Percentiles rank a stretch among this genome's conserved stretches.
These are phyloP conservation scores for Sebastes matsubarae DNA, from an alignment of 2,797 vertebrate species.

Conservation along the genomic window DNA sequence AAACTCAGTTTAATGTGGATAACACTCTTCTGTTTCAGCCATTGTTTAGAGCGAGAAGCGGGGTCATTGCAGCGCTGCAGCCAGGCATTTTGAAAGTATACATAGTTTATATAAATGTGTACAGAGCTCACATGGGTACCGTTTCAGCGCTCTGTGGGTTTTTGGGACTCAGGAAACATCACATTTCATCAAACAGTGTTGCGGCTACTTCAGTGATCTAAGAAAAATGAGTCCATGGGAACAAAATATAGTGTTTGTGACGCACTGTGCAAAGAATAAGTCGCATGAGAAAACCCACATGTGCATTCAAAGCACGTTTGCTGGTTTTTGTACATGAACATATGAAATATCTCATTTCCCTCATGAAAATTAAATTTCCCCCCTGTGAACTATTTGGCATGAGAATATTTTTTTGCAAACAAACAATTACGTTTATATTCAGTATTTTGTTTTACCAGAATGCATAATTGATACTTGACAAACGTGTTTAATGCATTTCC, in stretches of 20 bases:
- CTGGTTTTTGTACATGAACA: not conserved
- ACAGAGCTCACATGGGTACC: slow-evolving; percentile 23
- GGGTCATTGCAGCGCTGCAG: slow-evolving; percentile 9
- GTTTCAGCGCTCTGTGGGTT: slow-evolving; percentile 31
- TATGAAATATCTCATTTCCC: not conserved
- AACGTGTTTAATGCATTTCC: no score
- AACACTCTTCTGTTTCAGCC: slow-evolving; percentile 54
- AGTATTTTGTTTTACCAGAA: no score
- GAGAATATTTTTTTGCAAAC: not conserved
- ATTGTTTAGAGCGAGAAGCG: slow-evolving; percentile 55
- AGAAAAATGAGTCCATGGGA: slow-evolving; percentile 7
- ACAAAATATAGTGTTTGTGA: slow-evolving; percentile 1
- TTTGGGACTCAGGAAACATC: slow-evolving; percentile 33
- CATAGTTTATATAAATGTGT: slow-evolving; percentile 42
- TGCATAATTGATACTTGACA: no score
- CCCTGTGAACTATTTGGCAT: not conserved
- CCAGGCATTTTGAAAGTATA: slow-evolving; percentile 42
- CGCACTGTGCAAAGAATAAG: not conserved
- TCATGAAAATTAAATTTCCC: not conserved
- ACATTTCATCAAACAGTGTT: slow-evolving; percentile 30
- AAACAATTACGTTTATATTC: not conserved
- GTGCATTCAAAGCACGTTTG: not conserved
- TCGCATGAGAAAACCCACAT: slow-evolving; percentile 5
- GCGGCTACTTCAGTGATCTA: not conserved
- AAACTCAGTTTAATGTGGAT: slow-evolving; percentile 59